Conservation (phyloP, 2,888 invertebrate genomes). For the Pterostichus madidus region DNA sequence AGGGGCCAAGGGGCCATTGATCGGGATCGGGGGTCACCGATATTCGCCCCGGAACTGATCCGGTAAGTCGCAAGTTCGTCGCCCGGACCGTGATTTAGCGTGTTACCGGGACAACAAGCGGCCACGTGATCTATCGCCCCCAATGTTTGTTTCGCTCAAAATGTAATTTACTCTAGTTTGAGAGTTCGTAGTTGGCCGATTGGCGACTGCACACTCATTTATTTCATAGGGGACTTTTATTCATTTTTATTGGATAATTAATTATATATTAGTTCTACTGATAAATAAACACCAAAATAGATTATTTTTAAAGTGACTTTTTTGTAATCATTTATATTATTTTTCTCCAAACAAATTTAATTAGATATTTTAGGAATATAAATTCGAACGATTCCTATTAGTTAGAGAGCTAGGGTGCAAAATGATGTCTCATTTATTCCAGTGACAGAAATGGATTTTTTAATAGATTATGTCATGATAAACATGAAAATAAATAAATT, state of each 20-base stretch:
- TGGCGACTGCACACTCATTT: background rate
- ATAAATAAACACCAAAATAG: too few species aligned
- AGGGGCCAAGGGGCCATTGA: conserved; percentile 35
- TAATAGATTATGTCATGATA: too few species aligned
- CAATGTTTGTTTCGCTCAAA: conserved; percentile 21
- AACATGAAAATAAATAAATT: too few species aligned
- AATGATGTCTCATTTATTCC: too few species aligned
- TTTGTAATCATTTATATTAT: too few species aligned
- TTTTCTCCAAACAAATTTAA: too few species aligned
- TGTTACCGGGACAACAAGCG: conserved; percentile 36
- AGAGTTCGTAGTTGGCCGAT: background rate
- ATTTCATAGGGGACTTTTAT: background rate
- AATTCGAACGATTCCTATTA: too few species aligned
- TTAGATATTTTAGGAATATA: too few species aligned
- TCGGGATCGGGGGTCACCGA: conserved; percentile 26
- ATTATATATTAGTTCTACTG: too few species aligned
- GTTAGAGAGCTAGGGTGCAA: too few species aligned
- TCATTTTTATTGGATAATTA: background rate
- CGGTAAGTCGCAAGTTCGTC: conserved; percentile 22
- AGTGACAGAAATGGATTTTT: too few species aligned
- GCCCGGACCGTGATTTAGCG: conserved; percentile 42
- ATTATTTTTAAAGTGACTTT: too few species aligned
- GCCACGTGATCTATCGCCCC: conserved; percentile 22
- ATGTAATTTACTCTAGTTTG: conserved; percentile 13
- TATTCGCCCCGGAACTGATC: conserved; percentile 2